Percentiles rank a stretch among this genome's conserved stretches.
These are phyloP conservation scores for Trichosurus vulpecula DNA, from an alignment of 2,797 vertebrate genomes.

Conservation along the genomic window DNA sequence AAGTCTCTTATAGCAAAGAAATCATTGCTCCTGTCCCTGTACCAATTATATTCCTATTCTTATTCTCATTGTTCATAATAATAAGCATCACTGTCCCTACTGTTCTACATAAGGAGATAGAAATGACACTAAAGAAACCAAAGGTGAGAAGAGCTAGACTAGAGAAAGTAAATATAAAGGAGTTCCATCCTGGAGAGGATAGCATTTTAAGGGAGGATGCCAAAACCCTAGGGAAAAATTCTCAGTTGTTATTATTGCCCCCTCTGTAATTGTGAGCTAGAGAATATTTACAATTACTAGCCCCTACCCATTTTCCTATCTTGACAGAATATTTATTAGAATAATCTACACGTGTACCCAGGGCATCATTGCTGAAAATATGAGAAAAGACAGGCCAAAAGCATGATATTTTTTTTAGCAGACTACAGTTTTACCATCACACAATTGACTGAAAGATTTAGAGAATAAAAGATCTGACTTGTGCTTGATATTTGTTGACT, in stretches of 20 bases:
- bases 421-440: neutral
- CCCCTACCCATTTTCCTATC: neutral
- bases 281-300: neutral
- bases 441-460: neutral
- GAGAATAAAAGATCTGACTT: neutral
- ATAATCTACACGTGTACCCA: neutral
- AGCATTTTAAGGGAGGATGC: neutral
- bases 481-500: neutral
- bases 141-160: neutral
- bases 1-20: too few species aligned
- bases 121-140: neutral
- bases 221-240: neutral
- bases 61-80: neutral
- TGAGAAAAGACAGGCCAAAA: neutral
- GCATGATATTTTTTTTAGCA: neutral
- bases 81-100: neutral
- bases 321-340: neutral
- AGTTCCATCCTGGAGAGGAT: neutral
- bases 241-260: neutral
- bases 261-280: neutral
- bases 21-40: neutral
- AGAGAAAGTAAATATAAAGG: neutral
- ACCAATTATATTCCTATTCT: neutral
- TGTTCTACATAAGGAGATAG: neutral
- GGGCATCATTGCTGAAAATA: neutral